Evolutionary conservation across 2,888 invertebrate genomes (phyloP).

Genomic region (Agrotis ipsilon): DNA sequence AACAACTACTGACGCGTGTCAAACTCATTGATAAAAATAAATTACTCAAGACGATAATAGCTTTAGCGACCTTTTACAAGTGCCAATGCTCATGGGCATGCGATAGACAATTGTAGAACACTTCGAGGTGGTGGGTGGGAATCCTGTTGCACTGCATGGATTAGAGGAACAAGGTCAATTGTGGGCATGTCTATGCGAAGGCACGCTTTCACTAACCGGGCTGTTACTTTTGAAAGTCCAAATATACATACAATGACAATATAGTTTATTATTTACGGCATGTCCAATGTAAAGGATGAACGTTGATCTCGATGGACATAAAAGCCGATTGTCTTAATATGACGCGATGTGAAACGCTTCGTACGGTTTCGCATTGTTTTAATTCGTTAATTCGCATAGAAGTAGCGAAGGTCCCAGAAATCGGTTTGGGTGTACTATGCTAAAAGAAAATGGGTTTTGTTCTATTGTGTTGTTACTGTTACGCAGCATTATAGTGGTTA

Average conservation of each 20-base stretch:
- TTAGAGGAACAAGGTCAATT: slow-evolving; percentile 43
- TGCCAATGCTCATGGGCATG: slow-evolving; percentile 72
- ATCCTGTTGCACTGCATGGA: slow-evolving; percentile 40
- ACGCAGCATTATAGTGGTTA: slow-evolving; percentile 42
- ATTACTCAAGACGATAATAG: slow-evolving; percentile 75
- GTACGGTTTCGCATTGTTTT: slow-evolving; percentile 75
- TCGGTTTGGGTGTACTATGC: slow-evolving; percentile 50
- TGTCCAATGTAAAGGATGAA: slow-evolving; percentile 70
- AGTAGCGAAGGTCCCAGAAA: slow-evolving; percentile 64
- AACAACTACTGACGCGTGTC: slow-evolving; percentile 81
- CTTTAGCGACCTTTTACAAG: slow-evolving; percentile 78
- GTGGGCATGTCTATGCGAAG: slow-evolving; percentile 22
- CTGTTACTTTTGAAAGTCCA: slow-evolving; percentile 56
- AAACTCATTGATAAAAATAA: slow-evolving; percentile 87
- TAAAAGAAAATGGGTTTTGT: slow-evolving; percentile 64
- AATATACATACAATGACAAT: slow-evolving; percentile 71
- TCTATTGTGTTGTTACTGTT: slow-evolving; percentile 61
- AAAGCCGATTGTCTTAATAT: slow-evolving; percentile 72
- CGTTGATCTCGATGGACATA: slow-evolving; percentile 64
- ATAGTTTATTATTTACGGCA: slow-evolving; percentile 70
- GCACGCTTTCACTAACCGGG: slow-evolving; percentile 58
- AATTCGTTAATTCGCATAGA: slow-evolving; percentile 68
- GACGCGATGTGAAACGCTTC: slow-evolving; percentile 72
- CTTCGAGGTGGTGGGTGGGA: slow-evolving; percentile 33
- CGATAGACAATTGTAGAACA: slow-evolving; percentile 32